Conservation (phyloP, 2,797 vertebrate genomes). For the Bufotes viridis region DNA sequence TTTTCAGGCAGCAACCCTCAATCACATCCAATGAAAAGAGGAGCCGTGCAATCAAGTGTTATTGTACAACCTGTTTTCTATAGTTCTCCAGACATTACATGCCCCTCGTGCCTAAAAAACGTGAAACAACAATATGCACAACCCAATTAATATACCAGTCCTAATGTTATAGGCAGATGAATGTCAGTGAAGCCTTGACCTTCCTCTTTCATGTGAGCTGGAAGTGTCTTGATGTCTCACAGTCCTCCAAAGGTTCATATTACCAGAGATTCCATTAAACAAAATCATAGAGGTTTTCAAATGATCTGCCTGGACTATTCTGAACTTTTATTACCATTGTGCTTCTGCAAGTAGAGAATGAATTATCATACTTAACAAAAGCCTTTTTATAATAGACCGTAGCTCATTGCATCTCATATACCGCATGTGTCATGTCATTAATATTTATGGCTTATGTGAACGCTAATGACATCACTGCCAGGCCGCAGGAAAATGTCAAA, state of each 20-base stretch:
- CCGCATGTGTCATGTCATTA: slow-evolving; percentile 53
- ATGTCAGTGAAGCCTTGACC: slow-evolving; percentile 26
- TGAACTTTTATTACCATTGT: slow-evolving; percentile 59
- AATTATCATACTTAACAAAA: slow-evolving; percentile 60
- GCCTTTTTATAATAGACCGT: slow-evolving; percentile 53
- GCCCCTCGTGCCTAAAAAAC: too few species aligned
- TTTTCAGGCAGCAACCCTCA: too few species aligned
- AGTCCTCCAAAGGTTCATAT: slow-evolving; percentile 39
- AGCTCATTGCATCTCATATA: slow-evolving; percentile 45
- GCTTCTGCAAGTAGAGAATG: slow-evolving; percentile 47
- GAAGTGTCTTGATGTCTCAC: slow-evolving; percentile 24
- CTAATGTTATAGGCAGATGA: slow-evolving; percentile 32
- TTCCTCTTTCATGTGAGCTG: slow-evolving; percentile 13
- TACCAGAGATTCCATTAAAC: slow-evolving; percentile 44
- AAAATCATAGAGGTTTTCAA: slow-evolving; percentile 50
- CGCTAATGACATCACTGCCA: slow-evolving; percentile 54
- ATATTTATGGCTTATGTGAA: slow-evolving; percentile 55
- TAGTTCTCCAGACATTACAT: background rate
- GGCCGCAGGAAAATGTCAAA: slow-evolving; percentile 15
- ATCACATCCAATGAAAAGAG: too few species aligned
- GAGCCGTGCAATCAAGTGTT: too few species aligned
- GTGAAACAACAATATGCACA: background rate
- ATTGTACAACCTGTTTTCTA: background rate
- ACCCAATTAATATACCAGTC: background rate
- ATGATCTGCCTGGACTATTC: slow-evolving; percentile 46